Evolutionary conservation across 1,140 invertebrate species (phyloP), one percentile per base, ranked within the genome.

Genomic region (Anagrus nilaparvatae): DNA sequence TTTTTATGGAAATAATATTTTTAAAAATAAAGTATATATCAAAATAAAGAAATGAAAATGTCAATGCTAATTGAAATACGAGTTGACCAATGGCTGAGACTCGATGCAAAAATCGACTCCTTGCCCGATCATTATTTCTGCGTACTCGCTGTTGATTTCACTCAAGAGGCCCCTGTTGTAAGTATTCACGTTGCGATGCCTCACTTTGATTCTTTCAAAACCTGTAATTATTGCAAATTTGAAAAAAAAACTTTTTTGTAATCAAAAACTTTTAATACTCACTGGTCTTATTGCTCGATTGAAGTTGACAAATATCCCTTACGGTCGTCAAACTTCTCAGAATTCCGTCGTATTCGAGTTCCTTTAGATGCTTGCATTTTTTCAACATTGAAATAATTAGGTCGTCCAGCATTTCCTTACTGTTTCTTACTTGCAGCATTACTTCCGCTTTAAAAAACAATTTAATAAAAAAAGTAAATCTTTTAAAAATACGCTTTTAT

Each of bases 311-410:
- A 49, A 70, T 64, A 17, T 70, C 56, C 27, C 56, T 45, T 12
- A 70, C 35, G 3, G 61, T 68, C 18, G 62, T 57, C 14, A 70
- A 46, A 45, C 54, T 64, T 9, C 65, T 55, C 23, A 70, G 53
- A 40, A 69, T 62, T 33, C 67, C 67, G 29, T 70, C 64, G 44
- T 63, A 70, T 33, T 67, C 64, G 18, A 70, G 41, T 50, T 53
- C 59, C 4, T 52, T 61, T 39, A 69, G 50, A n/a, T 51, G 49
- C 43, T 63, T 65, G 36, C 66, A 68, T 5, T 51, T 55, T 10
- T 50, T 47, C 31, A 70, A 41, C 55, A 70, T 51, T 12, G 58
- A 57, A 8, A 68, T 39, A 5, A 70, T 47, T 21, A 70, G 52
- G 54, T 70, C 67, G 10, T 69, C 67, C 29, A 70, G 54, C 28